Percentiles rank a stretch among this genome's conserved stretches.
These are phyloP conservation scores for Norana najaformis DNA, from an alignment of 2,888 invertebrate species.

Conservation along the genomic window DNA sequence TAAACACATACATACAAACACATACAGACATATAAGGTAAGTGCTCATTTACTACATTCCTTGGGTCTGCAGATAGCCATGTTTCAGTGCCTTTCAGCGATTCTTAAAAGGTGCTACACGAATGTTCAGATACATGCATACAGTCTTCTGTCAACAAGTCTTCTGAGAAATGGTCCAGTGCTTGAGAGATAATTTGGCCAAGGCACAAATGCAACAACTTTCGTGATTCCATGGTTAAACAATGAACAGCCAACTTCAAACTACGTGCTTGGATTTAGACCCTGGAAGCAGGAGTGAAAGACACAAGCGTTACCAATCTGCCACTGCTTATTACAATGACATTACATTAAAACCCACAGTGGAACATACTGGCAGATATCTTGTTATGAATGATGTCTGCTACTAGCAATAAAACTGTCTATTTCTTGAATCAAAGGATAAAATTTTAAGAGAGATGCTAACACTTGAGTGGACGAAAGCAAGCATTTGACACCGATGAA, in stretches of 20 bases:
- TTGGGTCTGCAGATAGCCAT: background rate
- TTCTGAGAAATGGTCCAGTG: too few species aligned
- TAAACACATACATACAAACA: background rate
- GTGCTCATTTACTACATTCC: background rate
- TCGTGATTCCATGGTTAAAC: too few species aligned
- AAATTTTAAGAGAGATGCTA: background rate
- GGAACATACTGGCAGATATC: background rate
- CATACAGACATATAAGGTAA: background rate
- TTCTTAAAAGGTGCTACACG: background rate
- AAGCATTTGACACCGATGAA: background rate
- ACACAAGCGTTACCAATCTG: background rate
- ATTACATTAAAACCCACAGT: background rate
- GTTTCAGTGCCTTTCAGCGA: background rate
- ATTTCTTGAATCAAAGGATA: background rate
- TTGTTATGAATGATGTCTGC: background rate
- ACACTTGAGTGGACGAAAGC: slow-evolving; percentile 13
- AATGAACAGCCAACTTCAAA: too few species aligned
- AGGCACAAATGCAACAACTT: too few species aligned
- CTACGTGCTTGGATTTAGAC: too few species aligned
- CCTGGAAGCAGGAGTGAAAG: too few species aligned
- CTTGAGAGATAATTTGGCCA: too few species aligned
- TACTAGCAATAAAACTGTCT: background rate
- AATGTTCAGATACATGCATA: background rate
- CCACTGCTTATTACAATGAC: background rate
- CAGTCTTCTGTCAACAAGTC: background rate